phyloP scores from a whole-genome alignment of 1,140 invertebrate genomes.

The Camponotus floridanus region DNA sequence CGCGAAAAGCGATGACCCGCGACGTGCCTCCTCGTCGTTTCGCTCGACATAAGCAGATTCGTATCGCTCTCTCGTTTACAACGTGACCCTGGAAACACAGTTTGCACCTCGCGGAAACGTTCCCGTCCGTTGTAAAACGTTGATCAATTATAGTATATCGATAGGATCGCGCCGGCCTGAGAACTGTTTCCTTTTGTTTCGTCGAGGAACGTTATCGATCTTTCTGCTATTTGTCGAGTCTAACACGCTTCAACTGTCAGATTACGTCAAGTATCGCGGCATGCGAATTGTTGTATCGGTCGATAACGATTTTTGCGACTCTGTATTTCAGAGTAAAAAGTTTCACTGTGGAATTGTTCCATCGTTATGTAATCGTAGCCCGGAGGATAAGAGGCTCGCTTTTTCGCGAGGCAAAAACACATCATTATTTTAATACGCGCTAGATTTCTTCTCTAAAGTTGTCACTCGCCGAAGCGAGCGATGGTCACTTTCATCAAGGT shows the following conservation, averaged over 20 bases:
- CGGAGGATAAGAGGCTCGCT: not conserved
- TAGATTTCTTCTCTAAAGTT: constrained; percentile 28
- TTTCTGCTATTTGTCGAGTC: not conserved
- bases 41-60: constrained; percentile 66
- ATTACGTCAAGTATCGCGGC: not conserved
- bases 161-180: not conserved
- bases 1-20: constrained; percentile 69
- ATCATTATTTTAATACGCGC: not conserved
- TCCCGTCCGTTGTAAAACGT: constrained; percentile 6
- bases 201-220: constrained; percentile 1
- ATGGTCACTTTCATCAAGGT: constrained; percentile 67
- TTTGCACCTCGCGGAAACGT: constrained; percentile 23
- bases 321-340: not conserved
- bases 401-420: constrained; percentile 4
- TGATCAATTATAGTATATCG: constrained; percentile 8
- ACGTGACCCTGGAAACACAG: constrained; percentile 42
- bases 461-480: constrained; percentile 17
- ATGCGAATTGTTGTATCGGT: not conserved
- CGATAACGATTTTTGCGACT: not conserved
- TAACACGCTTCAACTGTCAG: not conserved
- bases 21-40: constrained; percentile 62
- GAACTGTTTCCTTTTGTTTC: not conserved
- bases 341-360: not conserved
- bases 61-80: constrained; percentile 69
- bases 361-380: not conserved